Percentiles rank a stretch among this genome's conserved stretches.
These are phyloP conservation scores for Palythoa caribaeorum DNA, from an alignment of 92 coral and sea anemone species.

Conservation along the genomic window DNA sequence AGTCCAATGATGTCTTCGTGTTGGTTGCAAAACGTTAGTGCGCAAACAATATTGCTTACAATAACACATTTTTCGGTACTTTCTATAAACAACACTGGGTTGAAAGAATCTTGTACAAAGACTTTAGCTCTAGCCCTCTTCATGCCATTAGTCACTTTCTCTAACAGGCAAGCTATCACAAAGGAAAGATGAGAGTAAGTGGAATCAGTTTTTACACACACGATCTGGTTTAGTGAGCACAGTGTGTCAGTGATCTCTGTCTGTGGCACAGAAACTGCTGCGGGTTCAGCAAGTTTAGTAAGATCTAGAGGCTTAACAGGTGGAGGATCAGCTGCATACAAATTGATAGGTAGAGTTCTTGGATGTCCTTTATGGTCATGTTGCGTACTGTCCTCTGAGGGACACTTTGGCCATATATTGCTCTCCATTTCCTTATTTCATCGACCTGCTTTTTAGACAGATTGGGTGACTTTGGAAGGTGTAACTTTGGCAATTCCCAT, in stretches of 20 bases:
- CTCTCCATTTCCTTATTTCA: constrained; percentile 48
- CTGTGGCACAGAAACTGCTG: no score
- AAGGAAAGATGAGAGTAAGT: constrained; percentile 21
- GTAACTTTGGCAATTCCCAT: constrained; percentile 53
- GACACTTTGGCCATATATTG: no score
- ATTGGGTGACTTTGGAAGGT: background rate
- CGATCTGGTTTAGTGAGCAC: no score
- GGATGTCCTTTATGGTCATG: no score
- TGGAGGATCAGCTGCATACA: constrained; percentile 49
- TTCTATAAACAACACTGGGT: constrained; percentile 42
- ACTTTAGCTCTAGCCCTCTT: background rate
- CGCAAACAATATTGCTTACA: no score
- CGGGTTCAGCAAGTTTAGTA: no score
- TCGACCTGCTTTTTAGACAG: background rate
- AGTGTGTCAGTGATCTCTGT: no score
- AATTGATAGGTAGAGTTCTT: no score
- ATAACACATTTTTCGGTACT: no score
- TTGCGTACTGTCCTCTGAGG: no score
- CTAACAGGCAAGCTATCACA: constrained; percentile 65
- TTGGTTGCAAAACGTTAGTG: no score
- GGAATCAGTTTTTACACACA: no score
- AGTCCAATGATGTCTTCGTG: constrained; percentile 46
- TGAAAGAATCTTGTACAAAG: constrained; percentile 76
- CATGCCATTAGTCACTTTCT: constrained; percentile 67
- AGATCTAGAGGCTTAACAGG: constrained; percentile 62